A percentile compares a stretch with the other conserved stretches of the same genome.
phyloP scores from a whole-genome alignment of 2,888 invertebrate species.

The Andrena marginata region DNA sequence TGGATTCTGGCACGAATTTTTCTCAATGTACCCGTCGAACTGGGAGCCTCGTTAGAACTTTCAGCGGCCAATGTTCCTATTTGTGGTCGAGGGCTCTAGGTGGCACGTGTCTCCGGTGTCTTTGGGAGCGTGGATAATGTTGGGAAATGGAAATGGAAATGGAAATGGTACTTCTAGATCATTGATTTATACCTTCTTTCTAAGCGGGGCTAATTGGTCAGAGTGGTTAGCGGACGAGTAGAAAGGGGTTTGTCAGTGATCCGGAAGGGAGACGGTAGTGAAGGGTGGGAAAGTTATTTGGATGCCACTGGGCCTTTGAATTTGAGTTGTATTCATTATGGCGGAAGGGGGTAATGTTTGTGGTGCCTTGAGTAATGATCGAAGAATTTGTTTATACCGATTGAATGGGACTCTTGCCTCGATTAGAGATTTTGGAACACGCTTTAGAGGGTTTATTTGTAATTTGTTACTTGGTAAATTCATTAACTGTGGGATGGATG shows the following conservation, averaged over 20 bases:
- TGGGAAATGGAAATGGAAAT: not conserved
- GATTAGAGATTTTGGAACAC: not conserved
- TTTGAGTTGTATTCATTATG: too few species aligned
- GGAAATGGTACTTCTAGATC: not conserved
- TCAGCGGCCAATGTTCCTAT: conserved; percentile 25
- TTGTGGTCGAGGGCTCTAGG: not conserved
- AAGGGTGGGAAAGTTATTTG: not conserved
- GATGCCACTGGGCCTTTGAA: not conserved
- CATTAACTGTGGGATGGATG: not conserved
- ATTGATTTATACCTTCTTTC: too few species aligned
- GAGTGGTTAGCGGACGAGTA: too few species aligned
- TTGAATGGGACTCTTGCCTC: conserved; percentile 5
- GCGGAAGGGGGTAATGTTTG: too few species aligned
- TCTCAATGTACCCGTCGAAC: not conserved
- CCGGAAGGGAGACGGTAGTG: not conserved
- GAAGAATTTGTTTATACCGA: conserved; percentile 23
- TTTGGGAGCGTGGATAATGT: not conserved
- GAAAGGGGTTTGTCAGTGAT: not conserved
- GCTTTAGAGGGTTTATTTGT: not conserved
- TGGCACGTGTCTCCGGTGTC: not conserved
- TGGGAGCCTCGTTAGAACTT: not conserved
- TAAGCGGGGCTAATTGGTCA: too few species aligned
- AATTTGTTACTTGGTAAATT: not conserved
- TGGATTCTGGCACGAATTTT: too few species aligned
- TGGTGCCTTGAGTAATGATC: conserved; percentile 3